These are phyloP conservation scores for Pandemis corylana DNA, from an alignment of 2,888 invertebrate genomes.

Conservation along the genomic window DNA sequence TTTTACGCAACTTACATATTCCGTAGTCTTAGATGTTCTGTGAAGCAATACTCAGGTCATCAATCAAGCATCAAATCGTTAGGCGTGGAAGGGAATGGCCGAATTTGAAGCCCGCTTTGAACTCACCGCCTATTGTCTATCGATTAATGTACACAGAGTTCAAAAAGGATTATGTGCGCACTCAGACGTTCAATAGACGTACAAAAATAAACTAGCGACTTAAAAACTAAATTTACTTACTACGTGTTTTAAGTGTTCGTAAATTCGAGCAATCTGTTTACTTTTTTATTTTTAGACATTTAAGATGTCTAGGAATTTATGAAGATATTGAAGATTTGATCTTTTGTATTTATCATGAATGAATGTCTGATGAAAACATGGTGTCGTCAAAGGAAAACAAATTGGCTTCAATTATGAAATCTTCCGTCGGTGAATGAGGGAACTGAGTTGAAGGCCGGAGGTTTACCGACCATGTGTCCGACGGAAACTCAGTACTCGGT, in stretches of 20 bases:
- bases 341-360: constrained; percentile 15
- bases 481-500: constrained; percentile 2
- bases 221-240: constrained; percentile 26
- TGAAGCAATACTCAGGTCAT: constrained; percentile 30
- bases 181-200: constrained; percentile 23
- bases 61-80: constrained; percentile 35
- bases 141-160: constrained; percentile 26
- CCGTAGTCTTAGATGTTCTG: constrained; percentile 29
- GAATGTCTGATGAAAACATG: constrained; percentile 18
- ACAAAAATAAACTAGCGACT: constrained; percentile 22
- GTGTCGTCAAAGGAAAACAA: constrained; percentile 11
- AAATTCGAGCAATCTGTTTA: constrained; percentile 20
- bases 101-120: constrained; percentile 32
- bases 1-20: constrained; percentile 32
- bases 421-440: constrained; percentile 25
- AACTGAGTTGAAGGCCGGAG: constrained; percentile 30
- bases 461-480: constrained; percentile 25
- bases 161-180: constrained; percentile 14
- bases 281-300: constrained; percentile 22
- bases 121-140: constrained; percentile 35
- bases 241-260: constrained; percentile 23
- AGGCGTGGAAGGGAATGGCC: constrained; percentile 20
- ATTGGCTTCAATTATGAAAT: constrained; percentile 14
- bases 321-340: background rate
- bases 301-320: constrained; percentile 15